Evolutionary conservation across 1,140 invertebrate genomes (phyloP).

Genomic region (Scaptodrosophila lebanonensis): DNA sequence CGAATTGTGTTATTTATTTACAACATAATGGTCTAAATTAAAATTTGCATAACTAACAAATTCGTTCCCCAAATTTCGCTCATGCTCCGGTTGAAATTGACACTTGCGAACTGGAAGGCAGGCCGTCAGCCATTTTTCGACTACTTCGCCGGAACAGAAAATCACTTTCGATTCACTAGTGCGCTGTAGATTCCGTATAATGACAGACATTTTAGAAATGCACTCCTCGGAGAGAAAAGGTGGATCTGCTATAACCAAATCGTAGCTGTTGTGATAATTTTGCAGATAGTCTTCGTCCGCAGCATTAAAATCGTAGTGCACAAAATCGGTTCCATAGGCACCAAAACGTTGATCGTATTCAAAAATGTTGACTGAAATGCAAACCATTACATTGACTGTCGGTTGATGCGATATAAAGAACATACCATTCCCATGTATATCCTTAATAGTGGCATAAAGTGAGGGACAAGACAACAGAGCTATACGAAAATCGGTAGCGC

Average conservation of each 20-base stretch:
- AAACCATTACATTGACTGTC: neutral
- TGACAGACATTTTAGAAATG: conserved; percentile 88
- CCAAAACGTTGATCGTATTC: conserved; percentile 91
- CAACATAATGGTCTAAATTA: conserved; percentile 80
- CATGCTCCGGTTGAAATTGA: conserved; percentile 87
- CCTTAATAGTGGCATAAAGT: conserved; percentile 84
- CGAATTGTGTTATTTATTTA: conserved; percentile 55
- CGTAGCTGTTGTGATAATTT: conserved; percentile 82
- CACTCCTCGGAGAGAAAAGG: conserved; percentile 97
- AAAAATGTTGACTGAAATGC: conserved; percentile 84
- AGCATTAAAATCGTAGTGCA: conserved; percentile 92
- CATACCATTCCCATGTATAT: conserved; percentile 50
- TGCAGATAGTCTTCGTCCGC: conserved; percentile 83
- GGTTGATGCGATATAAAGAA: too few species aligned
- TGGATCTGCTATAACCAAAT: conserved; percentile 94
- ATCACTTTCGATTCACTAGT: conserved; percentile 82
- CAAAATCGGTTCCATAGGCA: conserved; percentile 87
- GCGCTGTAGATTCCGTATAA: conserved; percentile 87
- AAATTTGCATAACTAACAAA: conserved; percentile 95
- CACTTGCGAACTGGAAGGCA: conserved; percentile 84
- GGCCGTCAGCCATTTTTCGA: conserved; percentile 83
- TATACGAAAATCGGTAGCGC: conserved; percentile 80
- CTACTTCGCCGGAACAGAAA: conserved; percentile 91
- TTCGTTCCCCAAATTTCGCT: conserved; percentile 94
- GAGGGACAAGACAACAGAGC: conserved; percentile 94